phyloP scores from a whole-genome alignment of 1,140 invertebrate species.

The Ctenoplectra terminalis region DNA sequence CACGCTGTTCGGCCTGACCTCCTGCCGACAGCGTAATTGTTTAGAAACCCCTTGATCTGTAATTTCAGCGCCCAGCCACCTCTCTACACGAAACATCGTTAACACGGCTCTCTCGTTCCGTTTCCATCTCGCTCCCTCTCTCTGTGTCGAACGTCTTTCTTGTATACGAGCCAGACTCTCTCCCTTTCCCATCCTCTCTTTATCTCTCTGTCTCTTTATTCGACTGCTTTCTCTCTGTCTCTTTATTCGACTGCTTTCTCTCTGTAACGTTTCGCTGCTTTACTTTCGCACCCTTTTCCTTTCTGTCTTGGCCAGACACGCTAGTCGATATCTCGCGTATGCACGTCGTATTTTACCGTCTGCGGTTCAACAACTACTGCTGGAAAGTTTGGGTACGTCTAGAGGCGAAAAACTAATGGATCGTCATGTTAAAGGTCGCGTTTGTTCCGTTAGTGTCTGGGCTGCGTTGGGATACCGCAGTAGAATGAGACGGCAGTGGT shows the following conservation, averaged over 20 bases:
- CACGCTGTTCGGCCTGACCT: conserved; percentile 65
- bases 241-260: background rate
- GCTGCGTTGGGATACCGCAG: background rate
- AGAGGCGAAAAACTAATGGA: conserved; percentile 17
- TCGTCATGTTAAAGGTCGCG: conserved; percentile 1
- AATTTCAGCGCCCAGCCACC: conserved; percentile 62
- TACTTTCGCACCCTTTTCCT: background rate
- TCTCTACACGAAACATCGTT: conserved; percentile 64
- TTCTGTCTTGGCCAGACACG: background rate
- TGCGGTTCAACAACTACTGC: conserved; percentile 6
- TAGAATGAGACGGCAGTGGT: background rate
- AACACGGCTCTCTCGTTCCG: conserved; percentile 47
- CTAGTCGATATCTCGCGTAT: conserved; percentile 39
- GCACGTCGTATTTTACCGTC: conserved; percentile 18
- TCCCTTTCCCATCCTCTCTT: background rate
- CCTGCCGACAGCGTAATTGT: conserved; percentile 72
- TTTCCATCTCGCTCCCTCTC: background rate
- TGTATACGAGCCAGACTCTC: too few relatives aligned
- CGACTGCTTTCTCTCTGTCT: background rate
- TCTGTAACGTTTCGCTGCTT: background rate
- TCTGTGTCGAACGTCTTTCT: too few relatives aligned
- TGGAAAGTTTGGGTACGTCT: conserved; percentile 11
- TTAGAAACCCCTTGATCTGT: conserved; percentile 73
- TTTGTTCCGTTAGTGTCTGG: background rate
- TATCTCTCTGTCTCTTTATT: background rate